Conservation (phyloP, 1,140 invertebrate genomes). For the Calosoma granatense region DNA sequence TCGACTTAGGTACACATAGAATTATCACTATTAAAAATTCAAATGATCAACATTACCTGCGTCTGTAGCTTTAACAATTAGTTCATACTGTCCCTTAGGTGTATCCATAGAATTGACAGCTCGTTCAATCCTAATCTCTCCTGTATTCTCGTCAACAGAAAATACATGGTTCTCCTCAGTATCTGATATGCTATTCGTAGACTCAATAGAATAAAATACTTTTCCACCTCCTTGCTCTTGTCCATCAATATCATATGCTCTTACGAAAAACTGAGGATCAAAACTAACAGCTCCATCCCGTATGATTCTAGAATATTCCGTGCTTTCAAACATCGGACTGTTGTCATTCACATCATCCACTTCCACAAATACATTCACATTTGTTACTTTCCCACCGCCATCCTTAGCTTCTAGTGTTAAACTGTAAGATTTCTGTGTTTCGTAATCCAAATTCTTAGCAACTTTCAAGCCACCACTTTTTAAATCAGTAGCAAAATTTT, state of each 20-base stretch:
- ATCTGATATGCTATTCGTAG: constrained; percentile 52
- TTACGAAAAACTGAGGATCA: constrained; percentile 63
- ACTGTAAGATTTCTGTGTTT: constrained; percentile 66
- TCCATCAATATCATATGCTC: constrained; percentile 61
- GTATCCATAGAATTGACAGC: constrained; percentile 59
- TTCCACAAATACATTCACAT: constrained; percentile 58
- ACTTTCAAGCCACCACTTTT: constrained; percentile 55
- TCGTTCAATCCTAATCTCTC: constrained; percentile 53
- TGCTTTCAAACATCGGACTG: constrained; percentile 60
- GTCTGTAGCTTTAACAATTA: constrained; percentile 60
- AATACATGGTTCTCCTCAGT: constrained; percentile 41
- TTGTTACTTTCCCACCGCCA: constrained; percentile 57
- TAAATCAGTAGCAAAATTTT: constrained; percentile 55
- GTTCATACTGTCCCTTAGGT: constrained; percentile 59
- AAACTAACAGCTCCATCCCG: constrained; percentile 59
- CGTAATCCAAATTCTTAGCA: constrained; percentile 55
- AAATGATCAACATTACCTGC: constrained; percentile 37
- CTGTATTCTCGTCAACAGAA: constrained; percentile 52
- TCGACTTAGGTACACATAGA: too few species aligned
- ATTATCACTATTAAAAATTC: too few species aligned
- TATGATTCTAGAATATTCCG: constrained; percentile 62
- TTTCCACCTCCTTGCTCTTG: constrained; percentile 54
- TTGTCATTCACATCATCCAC: constrained; percentile 77
- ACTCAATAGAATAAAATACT: constrained; percentile 55
- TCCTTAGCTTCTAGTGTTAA: constrained; percentile 66